These are phyloP conservation scores for Melanotaenia nigrans DNA, from an alignment of 2,797 vertebrate genomes.

Conservation along the genomic window DNA sequence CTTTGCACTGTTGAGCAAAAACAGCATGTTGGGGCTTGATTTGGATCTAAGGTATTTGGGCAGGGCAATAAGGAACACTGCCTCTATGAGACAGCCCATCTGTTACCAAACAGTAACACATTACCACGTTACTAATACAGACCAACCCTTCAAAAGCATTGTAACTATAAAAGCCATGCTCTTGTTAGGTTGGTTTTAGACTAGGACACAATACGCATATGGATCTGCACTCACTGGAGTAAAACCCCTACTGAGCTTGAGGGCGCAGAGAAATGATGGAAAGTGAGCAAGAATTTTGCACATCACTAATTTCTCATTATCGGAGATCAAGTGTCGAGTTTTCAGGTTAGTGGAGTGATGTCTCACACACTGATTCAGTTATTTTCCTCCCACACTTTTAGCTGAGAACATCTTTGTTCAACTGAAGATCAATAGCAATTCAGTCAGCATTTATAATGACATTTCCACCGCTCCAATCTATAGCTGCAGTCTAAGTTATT, in stretches of 20 bases:
- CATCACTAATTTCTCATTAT: constrained; percentile 20
- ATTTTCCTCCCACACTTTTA: constrained; percentile 24
- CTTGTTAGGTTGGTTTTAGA: not conserved
- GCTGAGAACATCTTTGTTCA: constrained; percentile 28
- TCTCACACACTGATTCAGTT: constrained; percentile 12
- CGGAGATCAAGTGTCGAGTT: constrained; percentile 11
- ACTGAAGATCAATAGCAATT: constrained; percentile 16
- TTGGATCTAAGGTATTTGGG: constrained; percentile 70
- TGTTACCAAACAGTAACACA: not conserved
- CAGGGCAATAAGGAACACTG: constrained; percentile 26
- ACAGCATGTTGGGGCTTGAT: constrained; percentile 60
- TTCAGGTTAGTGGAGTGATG: constrained; percentile 10
- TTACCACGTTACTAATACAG: not conserved
- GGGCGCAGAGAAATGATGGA: not conserved
- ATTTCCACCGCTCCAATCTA: not conserved
- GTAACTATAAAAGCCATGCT: not conserved
- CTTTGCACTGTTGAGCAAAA: constrained; percentile 14
- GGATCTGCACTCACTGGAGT: not conserved
- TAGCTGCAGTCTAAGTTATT: not conserved
- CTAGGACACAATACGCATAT: not conserved
- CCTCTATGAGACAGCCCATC: not conserved
- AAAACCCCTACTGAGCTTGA: not conserved
- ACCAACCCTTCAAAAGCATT: not conserved
- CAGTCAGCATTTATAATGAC: constrained; percentile 10
- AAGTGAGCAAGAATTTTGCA: not conserved